These are phyloP conservation scores for Typhlichthys eigenmanni DNA, from an alignment of 2,797 vertebrate genomes.

Conservation along the genomic window DNA sequence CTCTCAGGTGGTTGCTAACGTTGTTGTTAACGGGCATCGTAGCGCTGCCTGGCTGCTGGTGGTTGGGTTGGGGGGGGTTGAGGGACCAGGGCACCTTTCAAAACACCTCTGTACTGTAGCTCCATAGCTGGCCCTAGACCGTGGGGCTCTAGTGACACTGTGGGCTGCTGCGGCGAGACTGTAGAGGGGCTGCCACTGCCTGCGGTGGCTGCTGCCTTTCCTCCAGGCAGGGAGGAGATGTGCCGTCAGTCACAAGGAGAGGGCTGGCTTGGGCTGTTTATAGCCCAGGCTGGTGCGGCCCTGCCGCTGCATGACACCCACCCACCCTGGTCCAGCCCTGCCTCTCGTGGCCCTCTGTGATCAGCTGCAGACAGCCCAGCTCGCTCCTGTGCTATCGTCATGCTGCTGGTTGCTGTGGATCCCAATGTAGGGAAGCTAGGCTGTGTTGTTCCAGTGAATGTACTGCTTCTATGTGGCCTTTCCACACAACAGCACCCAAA, in stretches of 20 bases:
- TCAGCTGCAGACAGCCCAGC: constrained; percentile 23
- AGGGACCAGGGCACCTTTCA: not conserved
- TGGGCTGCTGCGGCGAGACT: constrained; percentile 12
- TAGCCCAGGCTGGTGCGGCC: constrained; percentile 5
- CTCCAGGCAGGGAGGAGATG: constrained; percentile 22
- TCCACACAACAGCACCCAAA: constrained; percentile 16
- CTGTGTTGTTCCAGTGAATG: no score
- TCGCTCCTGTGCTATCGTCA: constrained; percentile 15
- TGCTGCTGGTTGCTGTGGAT: constrained; percentile 18
- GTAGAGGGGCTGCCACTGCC: constrained; percentile 8
- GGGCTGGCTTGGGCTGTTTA: constrained; percentile 11
- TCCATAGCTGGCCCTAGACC: constrained; percentile 12
- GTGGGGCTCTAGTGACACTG: constrained; percentile 26
- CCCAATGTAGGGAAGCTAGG: constrained; percentile 1
- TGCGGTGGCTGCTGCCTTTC: not conserved
- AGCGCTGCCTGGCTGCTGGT: not conserved
- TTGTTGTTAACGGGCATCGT: not conserved
- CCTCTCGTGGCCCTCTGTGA: not conserved
- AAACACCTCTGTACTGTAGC: not conserved
- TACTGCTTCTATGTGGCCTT: constrained; percentile 13
- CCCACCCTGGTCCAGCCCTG: not conserved
- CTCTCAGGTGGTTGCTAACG: not conserved
- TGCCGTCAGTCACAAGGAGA: constrained; percentile 29
- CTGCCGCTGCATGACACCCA: constrained; percentile 1
- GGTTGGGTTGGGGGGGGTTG: no score